These are phyloP conservation scores for Ctenodactylus gundi DNA, from an alignment of 2,113 vertebrate species.

Conservation along the genomic window DNA sequence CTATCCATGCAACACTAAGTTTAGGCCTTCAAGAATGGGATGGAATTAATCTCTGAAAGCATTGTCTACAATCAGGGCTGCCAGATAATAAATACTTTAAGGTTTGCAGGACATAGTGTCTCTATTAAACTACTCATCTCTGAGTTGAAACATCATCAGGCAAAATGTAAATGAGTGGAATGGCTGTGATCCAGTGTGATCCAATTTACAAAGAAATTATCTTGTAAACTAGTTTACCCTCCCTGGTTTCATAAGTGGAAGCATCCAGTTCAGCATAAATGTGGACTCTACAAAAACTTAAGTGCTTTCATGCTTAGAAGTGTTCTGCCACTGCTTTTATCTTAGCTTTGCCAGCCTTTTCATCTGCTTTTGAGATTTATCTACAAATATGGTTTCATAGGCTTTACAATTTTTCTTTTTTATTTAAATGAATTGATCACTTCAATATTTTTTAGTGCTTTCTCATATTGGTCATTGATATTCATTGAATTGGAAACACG, in stretches of 20 bases:
- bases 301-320: background rate
- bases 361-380: background rate
- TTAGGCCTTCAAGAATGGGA: background rate
- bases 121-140: background rate
- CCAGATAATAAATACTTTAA: background rate
- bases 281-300: background rate
- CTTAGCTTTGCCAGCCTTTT: slow-evolving; percentile 29
- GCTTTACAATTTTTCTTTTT: background rate
- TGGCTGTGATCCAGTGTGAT: background rate
- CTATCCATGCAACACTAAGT: background rate
- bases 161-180: background rate
- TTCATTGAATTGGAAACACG: background rate
- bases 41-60: slow-evolving; percentile 21
- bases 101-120: background rate
- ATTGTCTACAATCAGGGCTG: background rate
- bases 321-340: slow-evolving; percentile 5
- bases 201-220: background rate
- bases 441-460: background rate
- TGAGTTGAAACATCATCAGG: background rate
- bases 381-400: background rate
- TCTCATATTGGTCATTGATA: background rate
- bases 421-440: background rate
- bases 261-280: background rate
- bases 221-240: background rate
- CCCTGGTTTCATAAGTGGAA: background rate